Evolutionary conservation across 2,113 vertebrate genomes (phyloP), one percentile per base, ranked within the genome.

Genomic region (Syngnathus scovelli): DNA sequence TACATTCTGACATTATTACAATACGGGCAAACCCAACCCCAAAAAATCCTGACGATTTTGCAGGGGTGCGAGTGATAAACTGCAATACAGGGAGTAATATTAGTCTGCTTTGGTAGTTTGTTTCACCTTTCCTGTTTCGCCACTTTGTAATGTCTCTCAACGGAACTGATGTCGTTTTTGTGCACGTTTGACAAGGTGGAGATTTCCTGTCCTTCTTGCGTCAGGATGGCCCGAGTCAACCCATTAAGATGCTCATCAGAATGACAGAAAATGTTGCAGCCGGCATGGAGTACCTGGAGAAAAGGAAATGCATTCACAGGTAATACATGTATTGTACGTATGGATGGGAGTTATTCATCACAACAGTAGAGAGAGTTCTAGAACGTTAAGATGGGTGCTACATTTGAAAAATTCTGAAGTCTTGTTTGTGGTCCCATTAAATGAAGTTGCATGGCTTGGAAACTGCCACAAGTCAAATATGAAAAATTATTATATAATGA

Each of bases 231-330:
- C 60, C 88, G 3, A 87, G 76, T 58, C 90, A 96, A 67, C 88
- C 78, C 1, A 60, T 89, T 7, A 94, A 93, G 83, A 90, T 89
- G 9, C 82, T 99, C 77, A 72, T 98, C 72, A 93, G 90, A 86
- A 96, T 99, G 96, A 90, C 91, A 0, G 93, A 94, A 75, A 92
- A 96, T 0, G 94, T 97, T 0, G 94, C 95, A 0, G 91, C 94
- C 0, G 97, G 96, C 54, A 98, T 99, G 97, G 94, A 93, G 72
- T 98, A 98, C 78, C 86, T 99, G 88, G 97, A 94, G 77, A 93
- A 89, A 90, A 98, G 94, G 86, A 94, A 91, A 70, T 99, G 97
- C 76, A 99, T 99, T 84, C 97, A 99, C 85, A 91, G 97, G 97
- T 98, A 51, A 58, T 58, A 33, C 27, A 15, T 58, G 27, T 46